A percentile compares a stretch with the other conserved stretches of the same genome.
Conservation (phyloP, 2,797 vertebrate genomes). For the Peromyscus nudipes region DNA sequence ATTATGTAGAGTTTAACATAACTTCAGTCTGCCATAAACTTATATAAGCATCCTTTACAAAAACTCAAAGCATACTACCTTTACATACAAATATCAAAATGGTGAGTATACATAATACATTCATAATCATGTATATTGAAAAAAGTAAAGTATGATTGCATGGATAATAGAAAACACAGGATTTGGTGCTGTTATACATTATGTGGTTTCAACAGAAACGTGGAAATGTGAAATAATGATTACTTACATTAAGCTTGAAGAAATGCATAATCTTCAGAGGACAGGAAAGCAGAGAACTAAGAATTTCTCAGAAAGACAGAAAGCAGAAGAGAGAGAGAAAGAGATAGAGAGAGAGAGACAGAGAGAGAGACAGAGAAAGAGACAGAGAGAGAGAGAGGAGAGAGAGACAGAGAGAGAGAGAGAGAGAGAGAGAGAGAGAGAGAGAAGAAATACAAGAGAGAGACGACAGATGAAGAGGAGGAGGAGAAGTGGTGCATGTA, state of each 20-base stretch:
- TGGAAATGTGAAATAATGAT: background rate
- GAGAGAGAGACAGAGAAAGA: accelerated
- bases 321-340: too few relatives aligned
- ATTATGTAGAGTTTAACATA: background rate
- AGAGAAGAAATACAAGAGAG: too few relatives aligned
- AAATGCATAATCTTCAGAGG: background rate
- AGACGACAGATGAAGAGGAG: accelerated
- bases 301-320: too few relatives aligned
- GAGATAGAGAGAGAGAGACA: too few relatives aligned
- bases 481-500: too few relatives aligned
- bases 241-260: background rate
- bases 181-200: background rate
- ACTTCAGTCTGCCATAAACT: background rate
- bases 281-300: too few relatives aligned
- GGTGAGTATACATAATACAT: too few relatives aligned
- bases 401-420: too few relatives aligned
- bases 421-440: accelerated
- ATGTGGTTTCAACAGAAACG: background rate
- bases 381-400: accelerated
- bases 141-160: background rate
- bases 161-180: background rate
- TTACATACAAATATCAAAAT: background rate
- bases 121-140: background rate
- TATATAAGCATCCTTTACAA: background rate
- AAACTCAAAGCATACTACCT: background rate